phyloP scores from a whole-genome alignment of 2,888 invertebrate species.

The Petrolisthes cinctipes region DNA sequence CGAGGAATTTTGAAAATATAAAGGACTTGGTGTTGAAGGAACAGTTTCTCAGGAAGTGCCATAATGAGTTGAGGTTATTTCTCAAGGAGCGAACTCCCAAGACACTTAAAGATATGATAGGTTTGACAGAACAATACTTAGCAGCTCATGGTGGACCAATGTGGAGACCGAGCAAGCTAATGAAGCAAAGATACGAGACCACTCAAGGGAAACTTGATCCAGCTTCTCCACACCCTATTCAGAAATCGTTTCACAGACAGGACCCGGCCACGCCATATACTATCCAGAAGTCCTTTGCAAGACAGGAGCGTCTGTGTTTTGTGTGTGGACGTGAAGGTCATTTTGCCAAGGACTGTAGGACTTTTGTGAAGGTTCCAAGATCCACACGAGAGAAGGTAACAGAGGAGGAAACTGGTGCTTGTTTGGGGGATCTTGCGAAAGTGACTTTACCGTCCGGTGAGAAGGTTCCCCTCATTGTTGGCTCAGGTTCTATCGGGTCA shows the following conservation, averaged over 20 bases:
- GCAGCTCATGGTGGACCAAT: conserved; percentile 1
- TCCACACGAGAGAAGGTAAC: not conserved
- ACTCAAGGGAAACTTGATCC: not conserved
- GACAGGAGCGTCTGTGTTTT: not conserved
- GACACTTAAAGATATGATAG: not conserved
- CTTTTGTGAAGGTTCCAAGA: not conserved
- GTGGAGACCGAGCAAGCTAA: not conserved
- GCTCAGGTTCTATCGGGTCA: not conserved
- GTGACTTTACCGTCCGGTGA: not conserved
- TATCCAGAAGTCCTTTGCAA: not conserved
- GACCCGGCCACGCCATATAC: not conserved
- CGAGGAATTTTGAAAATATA: not conserved
- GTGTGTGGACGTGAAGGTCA: not conserved
- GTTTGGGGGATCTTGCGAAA: not conserved
- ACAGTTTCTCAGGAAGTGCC: conserved; percentile 2
- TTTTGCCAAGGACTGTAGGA: not conserved
- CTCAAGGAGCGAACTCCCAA: not conserved
- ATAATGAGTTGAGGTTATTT: not conserved
- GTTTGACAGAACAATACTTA: not conserved
- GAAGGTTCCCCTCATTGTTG: not conserved
- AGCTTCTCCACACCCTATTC: not conserved
- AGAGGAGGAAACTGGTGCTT: not conserved
- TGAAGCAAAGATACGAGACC: not conserved
- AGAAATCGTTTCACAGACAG: too few relatives aligned
- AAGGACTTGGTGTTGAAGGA: not conserved